Base-by-base conservation (phyloP, 1,140 invertebrate species). In the Drosophila nebulosa region DNA sequence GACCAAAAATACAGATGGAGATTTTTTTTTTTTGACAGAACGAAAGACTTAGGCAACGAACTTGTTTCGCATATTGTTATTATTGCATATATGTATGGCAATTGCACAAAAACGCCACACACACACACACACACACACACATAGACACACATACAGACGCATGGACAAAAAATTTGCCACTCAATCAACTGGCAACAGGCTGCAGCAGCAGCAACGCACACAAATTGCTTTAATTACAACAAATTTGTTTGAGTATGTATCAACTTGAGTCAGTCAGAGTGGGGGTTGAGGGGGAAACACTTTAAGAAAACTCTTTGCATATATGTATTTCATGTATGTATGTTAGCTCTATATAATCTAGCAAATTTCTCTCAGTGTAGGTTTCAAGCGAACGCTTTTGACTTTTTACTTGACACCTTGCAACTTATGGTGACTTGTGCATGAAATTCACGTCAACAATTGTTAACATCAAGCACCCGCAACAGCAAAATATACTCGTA, bases 161-260 rank as follows among this genome's bases (percentile, higher is more conserved):
- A 32, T 36, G 22, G 4, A 57, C 55, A 66, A 74, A 83, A 79
- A 79, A 83, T 81, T 86, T 88, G 67, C 78, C 83, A 88, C 84
- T 88, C 78, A 86, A 86, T 86, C 81, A 86, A 77, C 80, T n/a
- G 53, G 53, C 60, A 32, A 74, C 51, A 63, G 85, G 46, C 61
- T 42, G 36, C 61, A 50, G 14, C 72, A 21, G 57, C 57, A 21
- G 61, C 83, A 85, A 86, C 81, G 83, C 81, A 86, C 83, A 83
- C 85, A 86, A 86, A 86, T 88, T 88, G 74, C 78, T 88, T 86
- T 88, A 86, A 86, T 86, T 83, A 74, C 84, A 86, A 89, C 74
- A 86, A 89, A 86, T 86, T 89, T 86, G 73, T 71, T 76, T 79
- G 69, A 88, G 67, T 69, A 78, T 78, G 51, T 78, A 86, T 85